Conservation (phyloP, 2,888 invertebrate species). For the Sympetrum striolatum region DNA sequence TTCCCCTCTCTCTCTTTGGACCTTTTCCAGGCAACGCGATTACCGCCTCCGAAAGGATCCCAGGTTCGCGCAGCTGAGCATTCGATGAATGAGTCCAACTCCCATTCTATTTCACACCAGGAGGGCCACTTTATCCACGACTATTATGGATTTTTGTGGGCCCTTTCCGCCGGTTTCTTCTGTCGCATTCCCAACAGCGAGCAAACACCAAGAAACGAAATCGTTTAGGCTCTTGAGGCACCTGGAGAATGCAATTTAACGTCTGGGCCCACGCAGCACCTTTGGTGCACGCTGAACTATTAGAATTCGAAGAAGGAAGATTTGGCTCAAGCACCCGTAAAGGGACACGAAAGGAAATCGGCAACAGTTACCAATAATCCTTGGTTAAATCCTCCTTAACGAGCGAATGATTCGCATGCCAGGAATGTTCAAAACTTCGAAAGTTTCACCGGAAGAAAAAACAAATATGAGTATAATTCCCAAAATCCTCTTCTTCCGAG, state of each 20-base stretch:
- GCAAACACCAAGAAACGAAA: not conserved
- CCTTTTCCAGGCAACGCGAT: not conserved
- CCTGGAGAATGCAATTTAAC: not conserved
- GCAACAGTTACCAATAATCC: not conserved
- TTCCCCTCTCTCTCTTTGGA: not conserved
- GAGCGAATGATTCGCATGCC: no score
- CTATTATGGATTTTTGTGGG: not conserved
- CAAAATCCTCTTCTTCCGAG: no score
- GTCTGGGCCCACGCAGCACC: not conserved
- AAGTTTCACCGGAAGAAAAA: no score
- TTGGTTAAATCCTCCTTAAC: not conserved
- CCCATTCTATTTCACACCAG: not conserved
- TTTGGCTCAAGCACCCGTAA: no score
- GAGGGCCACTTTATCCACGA: not conserved
- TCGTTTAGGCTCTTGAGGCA: not conserved
- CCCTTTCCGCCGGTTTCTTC: not conserved
- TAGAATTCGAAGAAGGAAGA: no score
- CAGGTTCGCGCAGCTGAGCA: not conserved
- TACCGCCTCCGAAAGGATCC: not conserved
- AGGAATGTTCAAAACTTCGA: no score
- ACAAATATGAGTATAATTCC: no score
- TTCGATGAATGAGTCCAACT: not conserved
- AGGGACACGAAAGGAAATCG: no score
- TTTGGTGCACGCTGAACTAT: not conserved
- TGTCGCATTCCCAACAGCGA: not conserved